phyloP scores from a whole-genome alignment of 2,888 invertebrate genomes.

The Apodemia duryi region DNA sequence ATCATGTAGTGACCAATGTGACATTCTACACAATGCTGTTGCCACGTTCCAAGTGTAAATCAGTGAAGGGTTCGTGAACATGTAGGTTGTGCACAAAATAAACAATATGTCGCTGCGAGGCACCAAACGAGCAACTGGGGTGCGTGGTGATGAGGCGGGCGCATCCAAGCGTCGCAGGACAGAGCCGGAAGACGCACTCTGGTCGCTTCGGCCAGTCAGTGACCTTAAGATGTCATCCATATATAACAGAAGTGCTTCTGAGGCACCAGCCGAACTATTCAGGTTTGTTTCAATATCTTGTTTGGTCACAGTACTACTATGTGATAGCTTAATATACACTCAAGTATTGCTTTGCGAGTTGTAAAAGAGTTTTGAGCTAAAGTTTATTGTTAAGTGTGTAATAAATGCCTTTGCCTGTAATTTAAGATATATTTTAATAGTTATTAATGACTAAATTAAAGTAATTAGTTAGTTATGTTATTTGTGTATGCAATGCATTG shows the following conservation, averaged over 20 bases:
- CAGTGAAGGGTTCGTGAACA: slow-evolving; percentile 65
- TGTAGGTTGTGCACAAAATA: slow-evolving; percentile 65
- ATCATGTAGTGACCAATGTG: slow-evolving; percentile 70
- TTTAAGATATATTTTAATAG: background rate
- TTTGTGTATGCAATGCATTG: background rate
- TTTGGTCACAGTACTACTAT: slow-evolving; percentile 4
- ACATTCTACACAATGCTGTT: slow-evolving; percentile 73
- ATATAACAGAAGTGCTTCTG: slow-evolving; percentile 89
- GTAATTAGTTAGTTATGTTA: background rate
- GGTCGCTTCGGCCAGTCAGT: slow-evolving; percentile 91
- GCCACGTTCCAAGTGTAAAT: slow-evolving; percentile 74
- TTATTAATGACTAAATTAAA: background rate
- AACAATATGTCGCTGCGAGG: slow-evolving; percentile 72
- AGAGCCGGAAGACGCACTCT: slow-evolving; percentile 75
- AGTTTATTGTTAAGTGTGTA: background rate
- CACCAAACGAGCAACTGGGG: slow-evolving; percentile 66
- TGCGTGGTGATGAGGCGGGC: slow-evolving; percentile 65
- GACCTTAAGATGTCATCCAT: slow-evolving; percentile 94
- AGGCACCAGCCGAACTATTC: slow-evolving; percentile 91
- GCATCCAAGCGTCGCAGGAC: slow-evolving; percentile 67
- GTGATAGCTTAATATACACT: background rate
- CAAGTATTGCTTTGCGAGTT: slow-evolving; percentile 1
- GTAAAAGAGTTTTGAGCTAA: background rate
- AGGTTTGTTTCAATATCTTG: slow-evolving; percentile 67
- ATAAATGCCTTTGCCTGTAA: background rate